Percentiles rank a stretch among this genome's conserved stretches.
These are phyloP conservation scores for Pogoniulus pusillus DNA, from an alignment of 2,797 vertebrate species.

Conservation along the genomic window DNA sequence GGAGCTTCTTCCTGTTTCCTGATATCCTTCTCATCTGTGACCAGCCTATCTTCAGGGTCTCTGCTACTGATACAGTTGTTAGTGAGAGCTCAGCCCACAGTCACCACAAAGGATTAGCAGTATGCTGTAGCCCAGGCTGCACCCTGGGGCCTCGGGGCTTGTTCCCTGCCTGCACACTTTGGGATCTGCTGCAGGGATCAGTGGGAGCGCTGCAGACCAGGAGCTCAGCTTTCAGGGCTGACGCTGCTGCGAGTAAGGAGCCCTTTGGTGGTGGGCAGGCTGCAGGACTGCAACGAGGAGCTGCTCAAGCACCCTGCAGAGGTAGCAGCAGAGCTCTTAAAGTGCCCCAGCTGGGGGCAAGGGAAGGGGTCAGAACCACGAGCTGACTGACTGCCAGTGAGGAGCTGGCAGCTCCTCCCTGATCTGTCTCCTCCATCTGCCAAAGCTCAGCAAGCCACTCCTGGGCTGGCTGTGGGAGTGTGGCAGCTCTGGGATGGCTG, in stretches of 20 bases:
- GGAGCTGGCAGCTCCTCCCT: fast-evolving
- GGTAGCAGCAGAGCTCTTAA: neutral
- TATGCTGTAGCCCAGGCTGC: neutral
- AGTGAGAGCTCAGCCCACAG: conserved; percentile 23
- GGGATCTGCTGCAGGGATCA: neutral
- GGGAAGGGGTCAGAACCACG: neutral
- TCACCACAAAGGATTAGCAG: conserved; percentile 12
- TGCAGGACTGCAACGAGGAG: neutral
- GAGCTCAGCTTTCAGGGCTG: neutral
- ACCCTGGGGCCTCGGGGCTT: neutral
- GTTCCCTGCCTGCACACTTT: neutral
- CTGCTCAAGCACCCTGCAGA: neutral
- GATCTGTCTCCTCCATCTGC: neutral
- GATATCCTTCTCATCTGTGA: conserved; percentile 64
- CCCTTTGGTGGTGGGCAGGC: neutral
- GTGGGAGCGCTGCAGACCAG: neutral
- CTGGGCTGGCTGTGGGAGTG: neutral
- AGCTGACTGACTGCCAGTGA: fast-evolving
- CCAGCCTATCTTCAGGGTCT: conserved; percentile 33
- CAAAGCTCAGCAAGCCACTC: neutral
- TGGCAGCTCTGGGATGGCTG: neutral
- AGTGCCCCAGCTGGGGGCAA: neutral
- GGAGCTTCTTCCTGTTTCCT: conserved; percentile 55
- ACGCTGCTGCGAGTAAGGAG: fast-evolving
- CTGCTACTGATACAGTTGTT: neutral